Evolutionary conservation across 2,888 invertebrate genomes (phyloP).

Genomic region (Hetaerina titia): DNA sequence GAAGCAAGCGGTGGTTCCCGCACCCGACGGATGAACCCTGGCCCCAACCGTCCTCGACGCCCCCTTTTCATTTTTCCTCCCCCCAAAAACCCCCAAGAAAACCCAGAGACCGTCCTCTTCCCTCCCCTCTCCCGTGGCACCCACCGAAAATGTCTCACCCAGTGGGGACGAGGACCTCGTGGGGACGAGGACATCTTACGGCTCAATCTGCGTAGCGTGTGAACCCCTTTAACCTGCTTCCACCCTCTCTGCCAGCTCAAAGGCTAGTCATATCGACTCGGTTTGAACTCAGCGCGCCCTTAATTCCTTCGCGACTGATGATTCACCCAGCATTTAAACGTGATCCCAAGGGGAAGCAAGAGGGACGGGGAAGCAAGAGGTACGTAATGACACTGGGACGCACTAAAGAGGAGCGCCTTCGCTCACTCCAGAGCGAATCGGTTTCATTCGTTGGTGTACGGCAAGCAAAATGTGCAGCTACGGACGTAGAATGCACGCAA

Average conservation of each 20-base stretch:
- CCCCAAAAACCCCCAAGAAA: neutral
- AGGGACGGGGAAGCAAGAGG: no score
- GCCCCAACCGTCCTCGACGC: neutral
- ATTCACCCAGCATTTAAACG: neutral
- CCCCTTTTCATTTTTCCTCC: neutral
- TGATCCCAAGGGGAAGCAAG: neutral
- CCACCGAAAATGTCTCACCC: neutral
- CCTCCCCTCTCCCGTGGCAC: neutral
- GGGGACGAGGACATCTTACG: neutral
- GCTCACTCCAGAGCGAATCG: no score
- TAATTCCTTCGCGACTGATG: neutral
- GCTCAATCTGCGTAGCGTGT: neutral
- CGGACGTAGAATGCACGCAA: no score
- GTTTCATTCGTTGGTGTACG: no score
- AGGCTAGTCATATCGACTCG: neutral
- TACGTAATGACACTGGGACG: no score
- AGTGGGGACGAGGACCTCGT: neutral
- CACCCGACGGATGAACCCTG: neutral
- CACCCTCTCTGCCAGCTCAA: neutral
- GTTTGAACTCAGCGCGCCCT: neutral
- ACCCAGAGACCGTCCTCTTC: neutral
- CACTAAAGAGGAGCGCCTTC: no score
- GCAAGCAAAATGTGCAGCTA: no score
- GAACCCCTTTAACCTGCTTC: neutral
- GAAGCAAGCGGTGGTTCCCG: conserved; percentile 12